Base-by-base conservation (phyloP, 2,888 invertebrate genomes). In the Myopa tessellatipennis region DNA sequence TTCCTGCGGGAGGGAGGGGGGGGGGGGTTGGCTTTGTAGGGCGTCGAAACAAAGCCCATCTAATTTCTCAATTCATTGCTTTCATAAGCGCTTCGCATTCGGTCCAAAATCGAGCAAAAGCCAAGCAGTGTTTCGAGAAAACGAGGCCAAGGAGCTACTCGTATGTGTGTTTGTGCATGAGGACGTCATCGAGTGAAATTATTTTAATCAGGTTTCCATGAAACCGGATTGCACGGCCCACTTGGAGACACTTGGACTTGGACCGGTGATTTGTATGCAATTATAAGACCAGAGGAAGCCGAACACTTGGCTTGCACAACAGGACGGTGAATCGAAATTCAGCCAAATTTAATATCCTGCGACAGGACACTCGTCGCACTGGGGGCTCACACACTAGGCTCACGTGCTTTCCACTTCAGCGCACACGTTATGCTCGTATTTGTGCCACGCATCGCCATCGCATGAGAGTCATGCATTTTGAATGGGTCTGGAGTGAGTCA, bases 321-420 rank as follows among this genome's bases (percentile, higher is more conserved):
- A 71, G 71, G 71, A 71, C 38, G 18, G 40, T 10, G 45, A 71
- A 60, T 60, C 58, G 38, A 58, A 74, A 74, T 36, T 34, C n/a
- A 65, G 50, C 50, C 69, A 58, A 58, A 75, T 68, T 45, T 68
- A 75, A 69, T 69, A 75, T 75, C 75, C 75, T 75, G 58, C 26
- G 6, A 45, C 75, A 75, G 69, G 69, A 75, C 69, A 75, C 18
- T 67, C 26, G 26, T 14, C 45, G 14, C 26, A 52, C 52, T 55
- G n/a, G 60, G 34, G 2, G 18, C 34, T 38, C 60, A 38, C 55
- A 36, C 26, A n/a, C 12, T 26, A 16, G 50, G 10, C 67, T 75
- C 69, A 69, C 45, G 75, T 75, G 75, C 68, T 75, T 75, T 75
- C 58, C 75, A 69, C 68, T 65, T 58, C 67, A 75, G 58, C 26